A percentile compares a stretch with the other conserved stretches of the same genome.
These are phyloP conservation scores for Philhelius pedissequus DNA, from an alignment of 2,888 invertebrate species.

Conservation along the genomic window DNA sequence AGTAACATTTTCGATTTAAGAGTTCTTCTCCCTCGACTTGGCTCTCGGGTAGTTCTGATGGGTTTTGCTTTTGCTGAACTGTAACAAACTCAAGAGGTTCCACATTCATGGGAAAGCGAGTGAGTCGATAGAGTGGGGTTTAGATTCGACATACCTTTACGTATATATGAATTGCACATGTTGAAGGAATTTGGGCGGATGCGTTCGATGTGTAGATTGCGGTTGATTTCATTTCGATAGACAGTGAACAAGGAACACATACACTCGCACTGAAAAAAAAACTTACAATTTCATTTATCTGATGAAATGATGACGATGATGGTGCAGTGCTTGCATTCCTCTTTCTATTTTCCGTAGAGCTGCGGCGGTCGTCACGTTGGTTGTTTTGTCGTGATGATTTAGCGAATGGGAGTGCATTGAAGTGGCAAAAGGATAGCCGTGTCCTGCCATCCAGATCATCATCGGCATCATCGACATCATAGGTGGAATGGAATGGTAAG, in stretches of 20 bases:
- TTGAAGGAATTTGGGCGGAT: slow-evolving; percentile 23
- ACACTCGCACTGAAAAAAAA: slow-evolving; percentile 44
- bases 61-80: slow-evolving; percentile 1
- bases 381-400: slow-evolving; percentile 27
- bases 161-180: too few species aligned
- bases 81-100: slow-evolving; percentile 54
- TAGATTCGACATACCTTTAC: not conserved
- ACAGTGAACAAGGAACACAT: slow-evolving; percentile 23
- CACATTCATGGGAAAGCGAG: too few species aligned
- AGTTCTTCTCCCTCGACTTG: not conserved
- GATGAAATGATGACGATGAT: too few species aligned
- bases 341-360: not conserved
- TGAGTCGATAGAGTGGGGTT: slow-evolving; percentile 7
- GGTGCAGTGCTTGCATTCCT: not conserved
- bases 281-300: slow-evolving; percentile 39
- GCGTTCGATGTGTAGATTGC: slow-evolving; percentile 52
- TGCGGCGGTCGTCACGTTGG: not conserved
- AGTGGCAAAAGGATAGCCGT: slow-evolving; percentile 51
- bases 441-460: slow-evolving; percentile 42
- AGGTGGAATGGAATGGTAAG: slow-evolving; percentile 40
- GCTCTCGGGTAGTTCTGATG: not conserved
- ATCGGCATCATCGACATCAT: slow-evolving; percentile 12
- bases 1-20: slow-evolving; percentile 48
- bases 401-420: slow-evolving; percentile 15
- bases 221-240: slow-evolving; percentile 47